Evolutionary conservation across 2,113 vertebrate species (phyloP).

Genomic region (Lamprologus ornatipinnis): DNA sequence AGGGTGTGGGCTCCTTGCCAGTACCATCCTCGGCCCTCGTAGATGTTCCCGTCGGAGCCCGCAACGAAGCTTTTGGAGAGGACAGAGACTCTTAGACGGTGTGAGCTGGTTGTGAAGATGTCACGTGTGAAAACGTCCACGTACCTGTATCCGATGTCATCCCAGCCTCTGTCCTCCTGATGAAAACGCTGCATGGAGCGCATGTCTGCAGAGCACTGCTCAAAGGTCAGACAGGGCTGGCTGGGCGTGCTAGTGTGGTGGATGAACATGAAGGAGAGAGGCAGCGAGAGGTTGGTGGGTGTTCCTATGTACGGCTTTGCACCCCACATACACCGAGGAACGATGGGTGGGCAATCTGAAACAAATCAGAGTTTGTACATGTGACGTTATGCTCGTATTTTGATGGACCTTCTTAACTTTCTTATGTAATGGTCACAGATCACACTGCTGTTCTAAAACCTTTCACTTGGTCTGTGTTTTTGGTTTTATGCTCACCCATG

Average conservation of each 20-base stretch:
- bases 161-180: slow-evolving; percentile 75
- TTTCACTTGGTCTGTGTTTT: neutral
- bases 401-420: neutral
- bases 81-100: neutral
- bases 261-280: slow-evolving; percentile 77
- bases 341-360: slow-evolving; percentile 79
- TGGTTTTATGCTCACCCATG: slow-evolving; percentile 66
- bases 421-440: neutral
- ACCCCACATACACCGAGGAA: slow-evolving; percentile 83
- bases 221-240: slow-evolving; percentile 72
- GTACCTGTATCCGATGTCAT: slow-evolving; percentile 89
- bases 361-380: neutral
- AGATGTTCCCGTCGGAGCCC: slow-evolving; percentile 83
- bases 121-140: neutral
- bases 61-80: slow-evolving; percentile 75
- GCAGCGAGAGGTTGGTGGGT: slow-evolving; percentile 64
- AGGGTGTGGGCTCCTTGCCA: slow-evolving; percentile 82
- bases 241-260: slow-evolving; percentile 80
- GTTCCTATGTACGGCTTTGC: slow-evolving; percentile 76
- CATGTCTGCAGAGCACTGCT: slow-evolving; percentile 73
- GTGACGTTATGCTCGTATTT: neutral
- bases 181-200: slow-evolving; percentile 84
- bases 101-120: neutral
- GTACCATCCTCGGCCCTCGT: slow-evolving; percentile 84
- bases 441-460: neutral